A percentile compares a stretch with the other conserved stretches of the same genome.
Conservation (phyloP, 2,113 vertebrate genomes). For the Hemibagrus wyckioides region DNA sequence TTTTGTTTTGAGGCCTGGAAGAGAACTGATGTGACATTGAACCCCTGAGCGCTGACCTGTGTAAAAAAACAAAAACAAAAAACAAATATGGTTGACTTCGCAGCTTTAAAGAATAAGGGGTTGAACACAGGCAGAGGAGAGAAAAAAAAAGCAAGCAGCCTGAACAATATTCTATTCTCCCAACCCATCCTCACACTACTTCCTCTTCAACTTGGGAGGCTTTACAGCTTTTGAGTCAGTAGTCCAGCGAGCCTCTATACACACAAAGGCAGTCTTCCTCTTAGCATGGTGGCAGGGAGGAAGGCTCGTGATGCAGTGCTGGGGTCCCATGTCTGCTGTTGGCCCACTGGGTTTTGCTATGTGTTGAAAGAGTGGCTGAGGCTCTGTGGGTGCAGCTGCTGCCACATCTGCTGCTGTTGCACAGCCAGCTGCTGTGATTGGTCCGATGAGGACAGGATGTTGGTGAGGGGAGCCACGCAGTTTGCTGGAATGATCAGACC, state of each 20-base stretch:
- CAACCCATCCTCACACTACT: constrained; percentile 23
- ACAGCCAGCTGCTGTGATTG: constrained; percentile 96
- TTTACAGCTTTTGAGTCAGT: constrained; percentile 42
- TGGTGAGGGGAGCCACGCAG: constrained; percentile 89
- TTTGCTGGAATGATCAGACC: constrained; percentile 97
- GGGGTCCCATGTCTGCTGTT: constrained; percentile 29
- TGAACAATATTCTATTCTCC: constrained; percentile 19
- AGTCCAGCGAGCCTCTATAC: constrained; percentile 74
- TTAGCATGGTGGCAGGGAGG: constrained; percentile 65
- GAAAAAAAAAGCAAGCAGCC: constrained; percentile 19
- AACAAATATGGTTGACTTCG: constrained; percentile 14
- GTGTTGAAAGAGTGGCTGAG: constrained; percentile 83
- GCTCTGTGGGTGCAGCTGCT: constrained; percentile 97
- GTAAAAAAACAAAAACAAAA: too few species aligned
- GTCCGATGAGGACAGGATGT: constrained; percentile 94
- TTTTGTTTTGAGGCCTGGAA: constrained; percentile 9
- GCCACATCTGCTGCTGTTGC: constrained; percentile 96
- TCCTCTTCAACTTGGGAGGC: constrained; percentile 7
- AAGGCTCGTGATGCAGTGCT: constrained; percentile 51
- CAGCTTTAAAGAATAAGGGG: constrained; percentile 39
- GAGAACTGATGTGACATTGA: constrained; percentile 38
- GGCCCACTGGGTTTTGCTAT: constrained; percentile 52
- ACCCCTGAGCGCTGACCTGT: constrained; percentile 80
- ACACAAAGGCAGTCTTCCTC: constrained; percentile 43
- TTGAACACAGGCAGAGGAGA: constrained; percentile 36